phyloP scores from a whole-genome alignment of 64 coral and sea anemone species.

The Actinia equina region DNA sequence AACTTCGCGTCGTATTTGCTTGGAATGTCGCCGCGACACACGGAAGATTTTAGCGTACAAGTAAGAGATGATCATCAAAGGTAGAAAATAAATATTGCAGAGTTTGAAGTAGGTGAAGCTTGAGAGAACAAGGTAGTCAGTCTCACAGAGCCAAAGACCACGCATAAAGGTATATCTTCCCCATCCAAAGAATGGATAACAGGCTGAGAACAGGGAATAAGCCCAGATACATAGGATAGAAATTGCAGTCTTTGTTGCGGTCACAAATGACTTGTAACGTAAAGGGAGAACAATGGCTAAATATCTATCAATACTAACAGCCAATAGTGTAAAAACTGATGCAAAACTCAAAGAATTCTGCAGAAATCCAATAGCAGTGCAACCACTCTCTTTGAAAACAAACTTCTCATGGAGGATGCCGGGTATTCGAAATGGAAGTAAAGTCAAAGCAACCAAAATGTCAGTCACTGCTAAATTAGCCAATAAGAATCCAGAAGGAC shows the following conservation, averaged over 20 bases:
- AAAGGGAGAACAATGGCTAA: conserved; percentile 74
- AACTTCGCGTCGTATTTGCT: conserved; percentile 79
- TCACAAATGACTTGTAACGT: conserved; percentile 78
- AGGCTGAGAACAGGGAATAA: conserved; percentile 51
- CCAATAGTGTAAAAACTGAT: conserved; percentile 75
- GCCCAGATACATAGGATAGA: conserved; percentile 52
- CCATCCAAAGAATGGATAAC: conserved; percentile 76
- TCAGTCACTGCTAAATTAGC: conserved; percentile 80
- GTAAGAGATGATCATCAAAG: conserved; percentile 59
- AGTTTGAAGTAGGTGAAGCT: conserved; percentile 87
- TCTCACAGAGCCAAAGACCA: conserved; percentile 81
- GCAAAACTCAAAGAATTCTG: conserved; percentile 68
- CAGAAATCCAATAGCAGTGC: conserved; percentile 65
- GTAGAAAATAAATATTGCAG: conserved; percentile 51
- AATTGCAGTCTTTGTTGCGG: conserved; percentile 40
- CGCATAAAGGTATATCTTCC: conserved; percentile 44
- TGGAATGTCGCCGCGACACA: conserved; percentile 67
- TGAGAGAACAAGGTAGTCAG: conserved; percentile 24
- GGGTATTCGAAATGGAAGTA: conserved; percentile 73
- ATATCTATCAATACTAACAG: conserved; percentile 82
- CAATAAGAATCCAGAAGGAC: conserved; percentile 64
- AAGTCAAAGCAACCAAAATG: conserved; percentile 56
- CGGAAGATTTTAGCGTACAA: conserved; percentile 68
- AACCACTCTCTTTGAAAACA: conserved; percentile 28
- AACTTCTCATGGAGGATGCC: conserved; percentile 17